A percentile compares a stretch with the other conserved stretches of the same genome.
Conservation (phyloP, 2,888 invertebrate genomes). For the Volucella bombylans region DNA sequence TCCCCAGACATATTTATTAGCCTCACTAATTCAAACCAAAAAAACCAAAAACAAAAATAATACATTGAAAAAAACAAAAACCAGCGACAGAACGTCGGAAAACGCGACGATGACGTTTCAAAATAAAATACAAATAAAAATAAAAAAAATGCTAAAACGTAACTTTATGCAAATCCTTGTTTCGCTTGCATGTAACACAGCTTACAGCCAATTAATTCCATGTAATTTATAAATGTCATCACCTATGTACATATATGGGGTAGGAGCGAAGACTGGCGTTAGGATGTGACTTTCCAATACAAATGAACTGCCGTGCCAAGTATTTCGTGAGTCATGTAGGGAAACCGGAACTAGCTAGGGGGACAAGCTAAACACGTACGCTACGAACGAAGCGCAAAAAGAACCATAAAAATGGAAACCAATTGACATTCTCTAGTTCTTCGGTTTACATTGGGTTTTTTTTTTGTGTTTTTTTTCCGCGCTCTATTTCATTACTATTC, state of each 20-base stretch:
- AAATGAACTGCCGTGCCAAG: constrained; percentile 59
- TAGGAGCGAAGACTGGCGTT: constrained; percentile 7
- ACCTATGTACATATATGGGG: constrained; percentile 44
- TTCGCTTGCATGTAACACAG: constrained; percentile 63
- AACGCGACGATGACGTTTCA: not conserved
- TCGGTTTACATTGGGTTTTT: constrained; percentile 12
- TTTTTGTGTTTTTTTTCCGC: constrained; percentile 28
- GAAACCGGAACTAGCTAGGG: not conserved
- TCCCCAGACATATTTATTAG: constrained; percentile 67
- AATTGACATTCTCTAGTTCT: constrained; percentile 60
- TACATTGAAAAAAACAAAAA: not conserved
- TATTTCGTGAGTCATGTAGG: constrained; percentile 56
- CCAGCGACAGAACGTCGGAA: not conserved
- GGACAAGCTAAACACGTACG: constrained; percentile 27
- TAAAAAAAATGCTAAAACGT: constrained; percentile 12
- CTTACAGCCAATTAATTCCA: constrained; percentile 72
- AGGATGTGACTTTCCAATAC: constrained; percentile 58
- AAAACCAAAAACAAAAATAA: not conserved
- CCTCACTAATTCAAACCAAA: constrained; percentile 46
- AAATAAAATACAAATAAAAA: not conserved
- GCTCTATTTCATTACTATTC: constrained; percentile 38
- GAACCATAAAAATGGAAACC: constrained; percentile 57
- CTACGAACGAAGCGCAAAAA: not conserved
- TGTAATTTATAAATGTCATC: constrained; percentile 73
- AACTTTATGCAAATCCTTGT: constrained; percentile 66